phyloP scores from a whole-genome alignment of 2,888 invertebrate species.

The Steromphala cineraria region DNA sequence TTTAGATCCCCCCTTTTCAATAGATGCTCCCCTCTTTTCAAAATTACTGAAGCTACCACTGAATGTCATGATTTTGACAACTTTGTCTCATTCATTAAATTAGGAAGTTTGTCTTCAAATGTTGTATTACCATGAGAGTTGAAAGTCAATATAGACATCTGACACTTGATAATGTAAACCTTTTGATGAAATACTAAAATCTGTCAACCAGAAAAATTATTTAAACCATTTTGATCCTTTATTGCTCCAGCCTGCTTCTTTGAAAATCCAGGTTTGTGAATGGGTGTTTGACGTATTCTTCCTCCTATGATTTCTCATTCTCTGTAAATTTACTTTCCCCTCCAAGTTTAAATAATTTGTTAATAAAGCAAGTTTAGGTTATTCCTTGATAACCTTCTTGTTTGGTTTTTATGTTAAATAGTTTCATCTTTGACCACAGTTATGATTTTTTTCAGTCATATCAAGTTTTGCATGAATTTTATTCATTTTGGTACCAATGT shows the following conservation, averaged over 20 bases:
- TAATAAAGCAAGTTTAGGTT: not conserved
- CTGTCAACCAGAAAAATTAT: no score
- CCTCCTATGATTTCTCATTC: not conserved
- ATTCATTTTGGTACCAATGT: not conserved
- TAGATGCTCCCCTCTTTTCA: no score
- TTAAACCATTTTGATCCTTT: not conserved
- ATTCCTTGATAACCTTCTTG: not conserved
- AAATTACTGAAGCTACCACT: no score
- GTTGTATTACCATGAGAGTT: no score
- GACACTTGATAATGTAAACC: no score
- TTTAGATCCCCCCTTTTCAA: no score
- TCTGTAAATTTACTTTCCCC: no score
- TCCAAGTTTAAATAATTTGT: not conserved
- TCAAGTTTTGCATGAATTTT: not conserved
- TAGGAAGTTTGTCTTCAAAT: no score
- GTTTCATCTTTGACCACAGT: not conserved
- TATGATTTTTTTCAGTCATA: not conserved
- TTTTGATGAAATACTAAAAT: no score
- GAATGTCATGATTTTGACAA: no score
- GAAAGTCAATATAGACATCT: no score
- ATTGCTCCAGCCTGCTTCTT: slow-evolving; percentile 24
- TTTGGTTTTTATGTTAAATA: not conserved
- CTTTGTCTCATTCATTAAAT: no score
- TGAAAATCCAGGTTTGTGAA: slow-evolving; percentile 29
- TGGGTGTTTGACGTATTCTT: not conserved